These are phyloP conservation scores for Ashinkailepas kermadecensis DNA, from an alignment of 2,888 invertebrate genomes.

Conservation along the genomic window DNA sequence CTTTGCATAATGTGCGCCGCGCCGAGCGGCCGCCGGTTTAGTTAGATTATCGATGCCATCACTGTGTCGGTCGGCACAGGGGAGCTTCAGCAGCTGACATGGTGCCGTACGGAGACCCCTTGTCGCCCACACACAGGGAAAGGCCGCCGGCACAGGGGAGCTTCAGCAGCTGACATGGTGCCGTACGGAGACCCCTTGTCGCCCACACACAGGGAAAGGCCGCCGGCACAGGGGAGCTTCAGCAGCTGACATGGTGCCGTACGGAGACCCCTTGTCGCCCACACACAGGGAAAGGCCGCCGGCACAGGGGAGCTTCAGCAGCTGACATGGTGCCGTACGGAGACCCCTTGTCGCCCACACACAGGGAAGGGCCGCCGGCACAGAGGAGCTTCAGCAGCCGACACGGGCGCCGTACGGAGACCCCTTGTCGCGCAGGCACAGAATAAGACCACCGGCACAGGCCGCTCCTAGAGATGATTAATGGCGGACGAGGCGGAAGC, in stretches of 20 bases:
- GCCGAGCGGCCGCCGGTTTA: neutral
- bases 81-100: no score
- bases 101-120: no score
- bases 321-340: no score
- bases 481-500: neutral
- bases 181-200: no score
- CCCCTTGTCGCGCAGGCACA: neutral
- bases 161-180: no score
- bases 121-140: no score
- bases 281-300: no score
- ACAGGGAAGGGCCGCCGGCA: no score
- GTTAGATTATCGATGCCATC: neutral
- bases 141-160: no score
- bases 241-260: neutral
- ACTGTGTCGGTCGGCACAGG: neutral
- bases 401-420: neutral
- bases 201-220: no score
- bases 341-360: no score
- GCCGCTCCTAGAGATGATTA: neutral
- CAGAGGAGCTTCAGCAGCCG: neutral
- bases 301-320: no score
- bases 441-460: neutral
- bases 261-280: neutral
- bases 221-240: neutral
- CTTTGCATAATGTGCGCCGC: neutral